A percentile compares a stretch with the other conserved stretches of the same genome.
Evolutionary conservation across 1,140 invertebrate species (phyloP).

Genomic region (Neotoxoptera formosana): DNA sequence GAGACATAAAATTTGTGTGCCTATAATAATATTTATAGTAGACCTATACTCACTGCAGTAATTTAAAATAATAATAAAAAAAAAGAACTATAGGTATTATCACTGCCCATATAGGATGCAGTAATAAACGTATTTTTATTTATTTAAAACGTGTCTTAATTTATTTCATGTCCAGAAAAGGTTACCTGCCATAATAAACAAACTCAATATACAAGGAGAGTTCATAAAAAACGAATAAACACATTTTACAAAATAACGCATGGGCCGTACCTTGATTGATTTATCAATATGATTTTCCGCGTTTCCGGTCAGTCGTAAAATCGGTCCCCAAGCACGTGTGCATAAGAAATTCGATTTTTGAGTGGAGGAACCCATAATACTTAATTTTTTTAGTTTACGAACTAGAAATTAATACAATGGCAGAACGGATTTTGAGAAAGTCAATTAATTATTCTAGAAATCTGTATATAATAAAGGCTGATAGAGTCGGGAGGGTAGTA

Average conservation of each 20-base stretch:
- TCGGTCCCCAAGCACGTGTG: neutral
- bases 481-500: too few species aligned
- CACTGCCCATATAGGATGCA: neutral
- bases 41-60: neutral
- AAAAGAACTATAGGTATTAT: neutral
- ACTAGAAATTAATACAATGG: neutral
- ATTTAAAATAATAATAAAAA: conserved; percentile 16
- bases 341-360: neutral
- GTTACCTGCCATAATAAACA: neutral
- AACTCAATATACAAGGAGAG: neutral
- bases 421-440: neutral
- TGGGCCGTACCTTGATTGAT: neutral
- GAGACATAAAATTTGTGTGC: conserved; percentile 15
- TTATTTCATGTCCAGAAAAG: neutral
- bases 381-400: neutral
- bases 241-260: neutral
- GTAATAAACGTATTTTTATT: conserved; percentile 19
- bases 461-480: too few species aligned
- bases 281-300: neutral
- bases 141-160: conserved; percentile 2
- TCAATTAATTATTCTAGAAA: too few species aligned
- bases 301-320: neutral
- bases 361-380: neutral
- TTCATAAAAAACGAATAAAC: conserved; percentile 12
- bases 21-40: conserved; percentile 14